Base-by-base conservation (phyloP, 1,140 invertebrate species). In the Drosophila nikananu region DNA sequence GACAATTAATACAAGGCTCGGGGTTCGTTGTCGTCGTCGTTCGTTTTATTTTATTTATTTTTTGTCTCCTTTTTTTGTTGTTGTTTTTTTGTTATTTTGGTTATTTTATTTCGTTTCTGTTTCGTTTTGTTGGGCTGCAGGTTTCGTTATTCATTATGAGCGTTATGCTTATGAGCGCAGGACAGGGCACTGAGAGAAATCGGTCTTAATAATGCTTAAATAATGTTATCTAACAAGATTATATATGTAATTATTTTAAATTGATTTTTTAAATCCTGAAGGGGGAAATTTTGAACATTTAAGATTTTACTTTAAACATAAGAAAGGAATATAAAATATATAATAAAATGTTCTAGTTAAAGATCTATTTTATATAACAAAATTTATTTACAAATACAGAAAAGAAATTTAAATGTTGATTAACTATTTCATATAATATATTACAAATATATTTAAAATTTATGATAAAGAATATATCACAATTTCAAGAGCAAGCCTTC, bases 1-100 rank as follows among this genome's bases (percentile, higher is more conserved):
- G 84, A 84, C 86, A 89, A 84, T 89, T 89, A 90, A 87, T 84
- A 89, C 77, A 59, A 76, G 65, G 76, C 70, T 76, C 30, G 79
- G 77, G 71, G 65, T 73, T 78, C 44, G 63, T 52, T 51, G 52
- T 51, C 51, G 42, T 51, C 51, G 42, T 51, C 23, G 41, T 32
- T 23, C 17, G 30, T 66, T 48, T 72, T 73, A 59, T 59, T 60
- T 71, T 73, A 60, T 73, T 73, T 73, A 72, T 42, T 79, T 79
- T 61, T 58, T 62, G 52, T 66, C 37, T 77, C 27, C 59, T 46
- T 44, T 77, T 42, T 30, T 71, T 71, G 27, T 41, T 61, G 42
- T 67, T 52, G 62, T 25, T 35, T 59, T 41, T 9, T 49, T 67
- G 49, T 41, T 57, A 23, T 59, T 52, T 75, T 66, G 35, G 63